These are phyloP conservation scores for Conus betulinus DNA, from an alignment of 1,140 invertebrate genomes.

Conservation along the genomic window DNA sequence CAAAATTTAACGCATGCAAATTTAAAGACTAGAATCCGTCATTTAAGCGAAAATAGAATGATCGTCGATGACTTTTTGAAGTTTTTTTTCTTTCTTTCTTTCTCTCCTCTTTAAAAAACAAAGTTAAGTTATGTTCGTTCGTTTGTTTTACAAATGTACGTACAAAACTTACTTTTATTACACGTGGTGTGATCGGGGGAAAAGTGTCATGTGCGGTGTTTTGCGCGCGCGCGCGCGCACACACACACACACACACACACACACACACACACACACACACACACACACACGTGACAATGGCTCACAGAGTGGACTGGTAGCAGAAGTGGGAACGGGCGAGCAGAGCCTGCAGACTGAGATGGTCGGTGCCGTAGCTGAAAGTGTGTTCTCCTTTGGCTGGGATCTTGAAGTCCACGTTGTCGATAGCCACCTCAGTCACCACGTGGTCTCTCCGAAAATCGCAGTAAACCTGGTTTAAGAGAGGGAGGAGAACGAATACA, in stretches of 20 bases:
- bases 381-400: not conserved
- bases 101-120: too few species aligned
- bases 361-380: not conserved
- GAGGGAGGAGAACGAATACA: too few species aligned
- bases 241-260: constrained; percentile 10
- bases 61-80: too few species aligned
- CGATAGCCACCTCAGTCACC: not conserved
- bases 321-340: not conserved
- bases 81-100: too few species aligned
- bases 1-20: too few species aligned
- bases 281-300: not conserved
- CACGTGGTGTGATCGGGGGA: too few species aligned
- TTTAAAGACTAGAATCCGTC: too few species aligned
- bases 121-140: too few species aligned
- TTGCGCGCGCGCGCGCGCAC: not conserved
- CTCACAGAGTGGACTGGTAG: not conserved
- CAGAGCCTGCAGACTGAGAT: not conserved
- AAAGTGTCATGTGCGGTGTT: too few species aligned
- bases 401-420: not conserved
- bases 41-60: too few species aligned
- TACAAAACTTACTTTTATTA: too few species aligned
- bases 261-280: not conserved
- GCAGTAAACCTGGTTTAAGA: not conserved
- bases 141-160: too few species aligned
- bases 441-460: not conserved